Evolutionary conservation across 2,797 vertebrate genomes (phyloP).

Genomic region (Sebastes reedi): DNA sequence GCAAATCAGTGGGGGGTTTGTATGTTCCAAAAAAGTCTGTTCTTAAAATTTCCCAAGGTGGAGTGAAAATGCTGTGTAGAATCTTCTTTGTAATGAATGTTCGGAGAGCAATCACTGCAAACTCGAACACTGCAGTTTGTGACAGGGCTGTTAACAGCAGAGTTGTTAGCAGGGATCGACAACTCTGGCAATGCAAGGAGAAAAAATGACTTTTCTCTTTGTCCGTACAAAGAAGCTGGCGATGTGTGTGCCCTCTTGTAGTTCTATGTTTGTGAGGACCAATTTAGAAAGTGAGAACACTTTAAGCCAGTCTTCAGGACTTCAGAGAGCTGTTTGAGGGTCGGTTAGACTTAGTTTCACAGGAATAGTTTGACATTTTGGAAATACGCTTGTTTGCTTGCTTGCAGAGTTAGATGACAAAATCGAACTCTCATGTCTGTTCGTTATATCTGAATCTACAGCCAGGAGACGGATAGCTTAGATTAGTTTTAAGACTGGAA

Average conservation of each 20-base stretch:
- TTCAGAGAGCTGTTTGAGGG: neutral
- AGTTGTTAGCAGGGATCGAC: neutral
- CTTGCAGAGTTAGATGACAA: neutral
- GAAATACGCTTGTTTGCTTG: neutral
- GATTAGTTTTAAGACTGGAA: neutral
- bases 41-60: neutral
- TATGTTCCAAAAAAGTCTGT: neutral
- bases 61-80: slow-evolving; percentile 2
- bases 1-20: neutral
- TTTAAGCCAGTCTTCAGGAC: neutral
- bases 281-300: neutral
- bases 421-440: neutral
- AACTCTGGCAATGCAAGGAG: neutral
- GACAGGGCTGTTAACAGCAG: neutral
- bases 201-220: neutral
- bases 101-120: neutral
- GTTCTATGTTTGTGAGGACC: neutral
- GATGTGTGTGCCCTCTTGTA: neutral
- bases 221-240: neutral
- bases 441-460: neutral
- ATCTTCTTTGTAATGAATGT: neutral
- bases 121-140: neutral
- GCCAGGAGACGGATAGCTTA: neutral
- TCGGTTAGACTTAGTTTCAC: neutral
- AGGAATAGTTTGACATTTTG: neutral